Base-by-base conservation (phyloP, 2,113 vertebrate genomes). In the Vidua macroura region DNA sequence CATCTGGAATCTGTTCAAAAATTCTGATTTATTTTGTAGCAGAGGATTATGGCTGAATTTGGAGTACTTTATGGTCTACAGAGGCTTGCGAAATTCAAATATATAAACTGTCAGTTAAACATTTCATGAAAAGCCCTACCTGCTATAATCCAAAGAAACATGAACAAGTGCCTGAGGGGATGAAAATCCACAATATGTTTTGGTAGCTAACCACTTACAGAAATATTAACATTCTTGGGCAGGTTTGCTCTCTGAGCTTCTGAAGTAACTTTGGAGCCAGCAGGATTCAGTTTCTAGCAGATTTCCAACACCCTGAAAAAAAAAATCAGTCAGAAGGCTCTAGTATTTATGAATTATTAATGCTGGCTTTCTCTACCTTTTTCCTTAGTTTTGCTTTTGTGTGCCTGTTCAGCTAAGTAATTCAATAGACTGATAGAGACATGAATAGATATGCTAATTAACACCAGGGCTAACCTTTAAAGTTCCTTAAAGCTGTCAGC, bases 401-500 rank as follows among this genome's bases (percentile, higher is more conserved):
- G 92, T 96, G 80, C 35, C 0, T 97, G 96, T 97, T 98, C 93
- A 96, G 90, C 93, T 97, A 96, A 97, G 97, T 97, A 98, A 97
- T 98, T 97, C 97, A 97, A 97, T 94, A 97, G 96, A 97, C 88
- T 97, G 96, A 97, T 97, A 96, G 95, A 97, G 97, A 97, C 96
- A 97, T 98, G 96, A 98, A 98, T 97, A 98, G 97, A 95, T 97
- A 98, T 97, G 97, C 96, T 98, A 98, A 98, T 95, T 97, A 98
- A 95, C 93, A 96, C 91, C 69, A 94, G 92, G 69, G 92, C 94
- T 98, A 98, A 98, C 97, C 97, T 98, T 98, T 98, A 97, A 97
- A 97, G 94, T 97, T 98, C 73, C 11, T 98, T 98, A 97, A 97
- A 97, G 88, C 96, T 97, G 97, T 97, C 97, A 97, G 91, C 67